Conservation (phyloP, 30 jellyfish, hydroid and myxozoan species). For the Hydractinia symbiolongicarpus region DNA sequence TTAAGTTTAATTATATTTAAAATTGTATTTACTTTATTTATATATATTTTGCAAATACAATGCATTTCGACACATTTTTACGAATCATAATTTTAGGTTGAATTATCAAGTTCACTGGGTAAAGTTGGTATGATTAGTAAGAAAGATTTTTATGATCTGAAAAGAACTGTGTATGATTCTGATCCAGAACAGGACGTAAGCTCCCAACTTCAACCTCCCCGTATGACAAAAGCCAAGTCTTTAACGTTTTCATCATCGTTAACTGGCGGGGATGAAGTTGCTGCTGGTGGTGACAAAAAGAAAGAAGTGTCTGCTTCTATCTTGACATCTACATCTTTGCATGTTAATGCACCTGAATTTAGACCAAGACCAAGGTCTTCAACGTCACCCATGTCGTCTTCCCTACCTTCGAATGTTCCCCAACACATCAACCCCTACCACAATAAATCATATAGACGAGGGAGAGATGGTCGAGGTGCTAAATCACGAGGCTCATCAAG, state of each 20-base stretch:
- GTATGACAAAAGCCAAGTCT: conserved; percentile 45
- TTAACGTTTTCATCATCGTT: conserved; percentile 50
- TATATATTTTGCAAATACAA: too few relatives aligned
- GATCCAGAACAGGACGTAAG: conserved; percentile 9
- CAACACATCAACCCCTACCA: conserved; percentile 31
- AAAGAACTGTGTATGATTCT: conserved; percentile 47
- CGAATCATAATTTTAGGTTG: conserved; percentile 31
- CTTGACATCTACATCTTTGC: conserved; percentile 52
- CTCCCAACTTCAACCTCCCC: background rate
- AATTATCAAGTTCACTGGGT: conserved; percentile 68
- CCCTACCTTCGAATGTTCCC: conserved; percentile 71
- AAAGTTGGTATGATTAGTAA: conserved; percentile 72
- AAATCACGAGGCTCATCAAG: conserved; percentile 15
- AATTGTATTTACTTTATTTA: too few relatives aligned
- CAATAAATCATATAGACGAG: conserved; percentile 33
- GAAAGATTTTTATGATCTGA: conserved; percentile 57
- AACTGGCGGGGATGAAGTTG: conserved; percentile 13
- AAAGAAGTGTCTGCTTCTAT: conserved; percentile 50
- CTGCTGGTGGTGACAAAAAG: conserved; percentile 24
- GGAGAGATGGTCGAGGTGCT: conserved; percentile 15
- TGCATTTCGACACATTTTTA: too few relatives aligned
- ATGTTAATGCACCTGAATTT: conserved; percentile 77
- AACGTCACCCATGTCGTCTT: conserved; percentile 46
- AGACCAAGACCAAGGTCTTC: conserved; percentile 80
- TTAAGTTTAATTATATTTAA: too few relatives aligned